phyloP scores from a whole-genome alignment of 2,797 vertebrate species.

The Scolopax bukidnonensis region DNA sequence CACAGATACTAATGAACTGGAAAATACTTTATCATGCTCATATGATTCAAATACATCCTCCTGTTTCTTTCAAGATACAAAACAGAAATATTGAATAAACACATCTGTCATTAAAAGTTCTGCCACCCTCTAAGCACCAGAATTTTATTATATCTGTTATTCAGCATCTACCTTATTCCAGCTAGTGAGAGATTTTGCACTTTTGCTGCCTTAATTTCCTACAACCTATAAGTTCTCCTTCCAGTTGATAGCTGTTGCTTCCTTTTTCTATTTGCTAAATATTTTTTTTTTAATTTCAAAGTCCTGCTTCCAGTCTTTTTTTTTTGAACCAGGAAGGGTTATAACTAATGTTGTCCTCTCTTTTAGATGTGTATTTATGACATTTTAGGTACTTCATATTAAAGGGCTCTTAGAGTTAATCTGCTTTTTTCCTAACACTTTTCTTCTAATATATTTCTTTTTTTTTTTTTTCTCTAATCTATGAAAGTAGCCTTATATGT shows the following conservation, averaged over 20 bases:
- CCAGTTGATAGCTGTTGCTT: background rate
- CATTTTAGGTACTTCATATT: background rate
- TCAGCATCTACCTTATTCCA: conserved; percentile 25
- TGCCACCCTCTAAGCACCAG: background rate
- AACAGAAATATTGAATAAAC: conserved; percentile 43
- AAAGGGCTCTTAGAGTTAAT: background rate
- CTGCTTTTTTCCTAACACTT: background rate
- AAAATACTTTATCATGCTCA: conserved; percentile 58
- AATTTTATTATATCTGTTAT: conserved; percentile 42
- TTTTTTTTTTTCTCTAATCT: background rate
- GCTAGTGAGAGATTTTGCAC: background rate
- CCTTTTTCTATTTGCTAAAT: background rate
- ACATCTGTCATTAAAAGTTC: conserved; percentile 50
- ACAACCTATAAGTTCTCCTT: background rate
- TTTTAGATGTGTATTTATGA: background rate
- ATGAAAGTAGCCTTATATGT: background rate
- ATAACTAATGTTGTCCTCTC: background rate
- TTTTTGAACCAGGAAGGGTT: background rate
- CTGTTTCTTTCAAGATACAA: conserved; percentile 29
- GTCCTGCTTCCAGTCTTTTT: background rate
- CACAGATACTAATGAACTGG: conserved; percentile 49
- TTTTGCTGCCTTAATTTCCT: conserved; percentile 5
- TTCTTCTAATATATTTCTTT: background rate
- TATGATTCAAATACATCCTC: conserved; percentile 11
- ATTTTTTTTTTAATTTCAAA: conserved; percentile 1